Conservation (phyloP, 2,113 vertebrate genomes). For the Cyprinodon tularosa region DNA sequence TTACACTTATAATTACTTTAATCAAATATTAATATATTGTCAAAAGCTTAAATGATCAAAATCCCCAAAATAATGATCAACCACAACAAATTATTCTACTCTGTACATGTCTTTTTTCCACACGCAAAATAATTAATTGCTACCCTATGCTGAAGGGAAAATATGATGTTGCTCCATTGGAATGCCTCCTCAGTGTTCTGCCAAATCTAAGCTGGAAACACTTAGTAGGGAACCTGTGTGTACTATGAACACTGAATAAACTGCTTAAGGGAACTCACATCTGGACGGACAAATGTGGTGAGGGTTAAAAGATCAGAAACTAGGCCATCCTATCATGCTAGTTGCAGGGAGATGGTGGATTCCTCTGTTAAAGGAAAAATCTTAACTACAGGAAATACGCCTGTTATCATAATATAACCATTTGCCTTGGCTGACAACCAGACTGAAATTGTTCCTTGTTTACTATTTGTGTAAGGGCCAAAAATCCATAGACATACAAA, state of each 20-base stretch:
- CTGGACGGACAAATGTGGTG: slow-evolving; percentile 86
- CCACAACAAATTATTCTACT: slow-evolving; percentile 48
- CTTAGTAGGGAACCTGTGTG: slow-evolving; percentile 89
- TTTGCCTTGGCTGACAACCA: slow-evolving; percentile 89
- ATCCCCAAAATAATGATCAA: slow-evolving; percentile 41
- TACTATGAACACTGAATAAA: slow-evolving; percentile 90
- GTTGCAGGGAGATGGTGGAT: slow-evolving; percentile 83
- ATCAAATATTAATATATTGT: background rate
- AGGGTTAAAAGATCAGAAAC: slow-evolving; percentile 88
- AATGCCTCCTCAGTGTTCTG: slow-evolving; percentile 83
- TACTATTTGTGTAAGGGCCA: slow-evolving; percentile 80
- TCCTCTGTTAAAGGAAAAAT: slow-evolving; percentile 88
- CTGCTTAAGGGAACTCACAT: slow-evolving; percentile 93
- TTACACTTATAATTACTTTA: slow-evolving; percentile 9
- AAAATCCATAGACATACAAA: slow-evolving; percentile 74
- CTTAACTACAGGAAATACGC: slow-evolving; percentile 91
- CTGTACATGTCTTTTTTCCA: slow-evolving; percentile 73
- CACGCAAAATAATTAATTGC: slow-evolving; percentile 88
- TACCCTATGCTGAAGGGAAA: slow-evolving; percentile 86
- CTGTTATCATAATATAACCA: slow-evolving; percentile 90
- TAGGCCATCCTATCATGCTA: slow-evolving; percentile 74
- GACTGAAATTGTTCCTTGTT: slow-evolving; percentile 83
- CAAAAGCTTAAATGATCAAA: background rate
- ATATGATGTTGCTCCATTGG: slow-evolving; percentile 87
- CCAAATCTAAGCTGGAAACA: slow-evolving; percentile 90